phyloP scores from a whole-genome alignment of 2,797 vertebrate genomes.

The Myotis findleyi region DNA sequence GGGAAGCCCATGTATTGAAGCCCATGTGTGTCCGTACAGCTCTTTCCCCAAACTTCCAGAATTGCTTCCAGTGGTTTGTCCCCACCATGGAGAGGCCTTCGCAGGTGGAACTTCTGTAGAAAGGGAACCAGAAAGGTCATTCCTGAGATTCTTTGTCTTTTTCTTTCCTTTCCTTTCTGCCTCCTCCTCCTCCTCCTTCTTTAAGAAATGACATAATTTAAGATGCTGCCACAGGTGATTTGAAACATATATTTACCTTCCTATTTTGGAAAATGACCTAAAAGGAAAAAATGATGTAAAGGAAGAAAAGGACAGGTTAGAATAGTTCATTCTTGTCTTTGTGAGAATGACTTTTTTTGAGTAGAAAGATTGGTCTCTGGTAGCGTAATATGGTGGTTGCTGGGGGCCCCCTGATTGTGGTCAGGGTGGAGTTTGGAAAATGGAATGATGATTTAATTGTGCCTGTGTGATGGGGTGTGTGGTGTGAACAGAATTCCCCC shows the following conservation, averaged over 20 bases:
- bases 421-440: not conserved
- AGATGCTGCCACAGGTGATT: slow-evolving; percentile 72
- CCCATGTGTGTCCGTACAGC: not conserved
- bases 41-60: not conserved
- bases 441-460: not conserved
- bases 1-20: not conserved
- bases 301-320: slow-evolving; percentile 7
- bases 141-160: not conserved
- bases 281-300: slow-evolving; percentile 69
- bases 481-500: not conserved
- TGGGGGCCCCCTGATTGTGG: not conserved
- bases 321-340: not conserved
- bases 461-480: not conserved
- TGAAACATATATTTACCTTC: slow-evolving; percentile 70
- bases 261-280: slow-evolving; percentile 64
- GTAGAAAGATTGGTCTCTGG: not conserved
- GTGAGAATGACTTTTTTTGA: not conserved
- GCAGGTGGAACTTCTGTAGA: not conserved
- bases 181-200: not conserved
- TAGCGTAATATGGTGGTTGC: not conserved
- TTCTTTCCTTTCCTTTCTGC: too few relatives aligned
- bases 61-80: too few relatives aligned
- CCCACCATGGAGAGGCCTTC: not conserved
- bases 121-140: not conserved
- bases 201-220: slow-evolving; percentile 75